Evolutionary conservation across 1,140 invertebrate species (phyloP).

Genomic region (Hyles vespertilio): DNA sequence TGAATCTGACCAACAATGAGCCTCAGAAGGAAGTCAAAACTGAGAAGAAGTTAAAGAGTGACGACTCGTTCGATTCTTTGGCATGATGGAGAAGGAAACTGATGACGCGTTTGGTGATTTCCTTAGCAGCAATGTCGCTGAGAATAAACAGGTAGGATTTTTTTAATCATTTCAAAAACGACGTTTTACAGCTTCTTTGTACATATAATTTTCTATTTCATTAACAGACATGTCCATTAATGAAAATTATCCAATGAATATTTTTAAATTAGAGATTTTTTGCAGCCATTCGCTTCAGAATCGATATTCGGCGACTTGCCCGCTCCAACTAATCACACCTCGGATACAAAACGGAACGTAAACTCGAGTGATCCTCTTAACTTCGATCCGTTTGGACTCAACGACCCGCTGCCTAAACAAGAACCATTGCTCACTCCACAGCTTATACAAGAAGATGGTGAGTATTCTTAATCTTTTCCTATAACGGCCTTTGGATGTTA

Average conservation of each 20-base stretch:
- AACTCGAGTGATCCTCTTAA: slow-evolving; percentile 45
- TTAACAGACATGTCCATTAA: no score
- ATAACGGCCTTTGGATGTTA: neutral
- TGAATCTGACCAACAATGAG: slow-evolving; percentile 32
- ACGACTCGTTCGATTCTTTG: slow-evolving; percentile 72
- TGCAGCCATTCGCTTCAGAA: slow-evolving; percentile 40
- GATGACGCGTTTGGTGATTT: slow-evolving; percentile 71
- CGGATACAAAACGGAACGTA: slow-evolving; percentile 18
- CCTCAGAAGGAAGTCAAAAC: slow-evolving; percentile 19
- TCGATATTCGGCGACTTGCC: slow-evolving; percentile 59
- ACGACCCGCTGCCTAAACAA: slow-evolving; percentile 57
- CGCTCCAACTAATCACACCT: slow-evolving; percentile 31
- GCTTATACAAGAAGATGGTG: slow-evolving; percentile 47
- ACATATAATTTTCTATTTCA: no score
- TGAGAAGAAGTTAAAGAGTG: slow-evolving; percentile 47
- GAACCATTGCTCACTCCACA: slow-evolving; percentile 54
- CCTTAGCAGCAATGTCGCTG: slow-evolving; percentile 42
- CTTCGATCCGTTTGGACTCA: slow-evolving; percentile 66
- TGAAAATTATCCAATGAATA: no score
- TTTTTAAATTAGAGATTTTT: neutral
- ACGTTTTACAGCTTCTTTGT: no score
- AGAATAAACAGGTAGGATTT: slow-evolving; percentile 42
- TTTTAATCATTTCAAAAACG: no score
- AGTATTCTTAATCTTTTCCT: slow-evolving; percentile 7
- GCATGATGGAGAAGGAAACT: slow-evolving; percentile 59